A percentile compares a stretch with the other conserved stretches of the same genome.
Conservation (phyloP, 2,797 vertebrate genomes). For the Psittacula echo region DNA sequence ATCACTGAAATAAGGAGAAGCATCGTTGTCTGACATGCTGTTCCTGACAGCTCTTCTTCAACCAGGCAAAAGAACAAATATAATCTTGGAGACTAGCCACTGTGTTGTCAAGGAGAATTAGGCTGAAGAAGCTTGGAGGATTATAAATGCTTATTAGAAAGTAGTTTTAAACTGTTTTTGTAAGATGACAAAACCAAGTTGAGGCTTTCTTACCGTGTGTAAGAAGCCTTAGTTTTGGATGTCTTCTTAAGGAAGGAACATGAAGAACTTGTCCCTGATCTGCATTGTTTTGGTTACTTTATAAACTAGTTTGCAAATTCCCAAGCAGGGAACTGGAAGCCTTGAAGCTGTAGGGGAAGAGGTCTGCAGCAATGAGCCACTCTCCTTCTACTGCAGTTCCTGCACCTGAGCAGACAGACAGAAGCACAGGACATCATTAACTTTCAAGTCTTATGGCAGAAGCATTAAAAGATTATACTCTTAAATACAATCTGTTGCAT, state of each 20-base stretch:
- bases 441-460: background rate
- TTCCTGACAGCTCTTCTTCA: background rate
- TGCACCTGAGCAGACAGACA: background rate
- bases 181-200: background rate
- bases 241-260: background rate
- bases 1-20: background rate
- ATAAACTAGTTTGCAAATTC: background rate
- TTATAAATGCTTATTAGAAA: conserved; percentile 37
- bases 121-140: background rate
- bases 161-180: background rate
- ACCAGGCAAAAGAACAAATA: background rate
- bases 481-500: background rate
- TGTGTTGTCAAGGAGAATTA: background rate
- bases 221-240: background rate
- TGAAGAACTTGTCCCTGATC: background rate
- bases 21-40: background rate
- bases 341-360: background rate
- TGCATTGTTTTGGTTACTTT: background rate
- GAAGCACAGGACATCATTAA: background rate
- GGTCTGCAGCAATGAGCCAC: background rate
- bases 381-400: background rate
- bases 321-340: background rate
- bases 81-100: background rate
- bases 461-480: background rate
- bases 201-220: background rate